A percentile compares a stretch with the other conserved stretches of the same genome.
These are phyloP conservation scores for Agrilus planipennis DNA, from an alignment of 1,140 invertebrate genomes.

Conservation along the genomic window DNA sequence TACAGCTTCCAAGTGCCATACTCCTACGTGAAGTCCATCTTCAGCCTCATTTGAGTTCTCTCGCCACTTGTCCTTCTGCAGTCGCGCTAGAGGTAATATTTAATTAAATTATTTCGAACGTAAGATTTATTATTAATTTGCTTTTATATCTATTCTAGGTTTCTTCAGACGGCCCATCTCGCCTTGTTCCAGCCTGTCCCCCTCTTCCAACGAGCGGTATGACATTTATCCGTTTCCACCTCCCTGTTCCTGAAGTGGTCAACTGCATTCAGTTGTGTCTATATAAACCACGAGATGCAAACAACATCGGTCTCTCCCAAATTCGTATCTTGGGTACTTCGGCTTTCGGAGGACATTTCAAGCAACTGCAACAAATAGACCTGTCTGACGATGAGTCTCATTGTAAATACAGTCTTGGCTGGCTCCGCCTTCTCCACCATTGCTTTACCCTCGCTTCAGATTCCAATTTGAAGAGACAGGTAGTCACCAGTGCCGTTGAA, in stretches of 20 bases:
- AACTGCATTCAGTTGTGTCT: constrained; percentile 52
- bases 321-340: constrained; percentile 74
- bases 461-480: constrained; percentile 31
- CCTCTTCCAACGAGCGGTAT: constrained; percentile 72
- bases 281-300: constrained; percentile 75
- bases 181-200: constrained; percentile 51
- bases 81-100: constrained; percentile 66
- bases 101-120: background rate
- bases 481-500: constrained; percentile 48
- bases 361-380: constrained; percentile 31
- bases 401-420: constrained; percentile 36
- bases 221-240: constrained; percentile 69
- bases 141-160: constrained; percentile 31
- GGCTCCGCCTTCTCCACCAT: constrained; percentile 56
- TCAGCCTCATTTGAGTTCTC: constrained; percentile 71
- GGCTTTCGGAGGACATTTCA: constrained; percentile 49
- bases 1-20: constrained; percentile 81
- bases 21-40: constrained; percentile 80
- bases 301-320: constrained; percentile 78
- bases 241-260: constrained; percentile 70
- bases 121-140: background rate
- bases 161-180: constrained; percentile 42
- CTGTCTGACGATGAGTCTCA: constrained; percentile 26
- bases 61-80: constrained; percentile 81
- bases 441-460: constrained; percentile 44